Percentiles rank a stretch among this genome's conserved stretches.
Evolutionary conservation across 2,113 vertebrate genomes (phyloP).

Genomic region (Eleginops maclovinus): DNA sequence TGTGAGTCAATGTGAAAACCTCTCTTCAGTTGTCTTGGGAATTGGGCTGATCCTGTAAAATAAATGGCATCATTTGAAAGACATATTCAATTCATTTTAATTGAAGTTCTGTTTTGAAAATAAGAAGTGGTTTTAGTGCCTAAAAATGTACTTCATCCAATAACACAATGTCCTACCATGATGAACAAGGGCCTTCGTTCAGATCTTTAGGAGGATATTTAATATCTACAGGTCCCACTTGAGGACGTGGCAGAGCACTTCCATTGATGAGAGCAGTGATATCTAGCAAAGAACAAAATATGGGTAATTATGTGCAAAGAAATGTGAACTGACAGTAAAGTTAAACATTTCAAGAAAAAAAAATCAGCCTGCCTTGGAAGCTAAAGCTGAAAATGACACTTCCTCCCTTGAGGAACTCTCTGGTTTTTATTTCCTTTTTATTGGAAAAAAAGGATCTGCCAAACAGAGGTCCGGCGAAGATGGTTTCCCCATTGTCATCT

Average conservation of each 20-base stretch:
- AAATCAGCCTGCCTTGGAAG: constrained; percentile 82
- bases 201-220: neutral
- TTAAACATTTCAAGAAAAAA: neutral
- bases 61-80: too few species aligned
- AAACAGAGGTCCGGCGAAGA: neutral
- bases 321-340: neutral
- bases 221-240: neutral
- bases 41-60: too few species aligned
- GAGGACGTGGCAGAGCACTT: constrained; percentile 46
- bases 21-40: too few species aligned
- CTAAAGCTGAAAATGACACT: constrained; percentile 81
- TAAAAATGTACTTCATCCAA: neutral
- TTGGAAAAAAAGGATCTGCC: rapidly evolving
- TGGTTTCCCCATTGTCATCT: constrained; percentile 52
- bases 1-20: too few species aligned
- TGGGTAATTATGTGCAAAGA: neutral
- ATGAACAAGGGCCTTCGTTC: constrained; percentile 20
- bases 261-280: constrained; percentile 38
- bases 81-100: too few species aligned
- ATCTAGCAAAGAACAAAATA: constrained; percentile 34
- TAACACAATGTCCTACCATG: constrained; percentile 16
- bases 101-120: neutral
- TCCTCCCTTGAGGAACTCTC: constrained; percentile 86
- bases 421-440: constrained; percentile 70
- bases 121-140: neutral